These are phyloP conservation scores for Eudyptes chrysolophus DNA, from an alignment of 2,113 vertebrate species.

Conservation along the genomic window DNA sequence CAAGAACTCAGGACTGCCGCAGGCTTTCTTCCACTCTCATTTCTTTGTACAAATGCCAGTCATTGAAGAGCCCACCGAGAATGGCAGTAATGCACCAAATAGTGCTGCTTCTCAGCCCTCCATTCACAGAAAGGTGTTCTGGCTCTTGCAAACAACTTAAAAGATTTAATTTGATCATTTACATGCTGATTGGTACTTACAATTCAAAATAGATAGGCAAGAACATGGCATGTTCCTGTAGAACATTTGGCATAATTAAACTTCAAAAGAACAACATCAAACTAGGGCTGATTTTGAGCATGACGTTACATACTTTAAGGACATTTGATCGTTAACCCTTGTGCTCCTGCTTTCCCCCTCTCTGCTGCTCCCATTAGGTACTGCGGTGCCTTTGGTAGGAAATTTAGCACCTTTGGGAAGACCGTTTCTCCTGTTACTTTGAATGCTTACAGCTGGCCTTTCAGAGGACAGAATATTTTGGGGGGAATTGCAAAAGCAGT, in stretches of 20 bases:
- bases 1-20: not conserved
- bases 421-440: not conserved
- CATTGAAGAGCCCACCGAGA: not conserved
- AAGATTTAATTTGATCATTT: conserved; percentile 66
- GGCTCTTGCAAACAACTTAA: conserved; percentile 34
- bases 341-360: not conserved
- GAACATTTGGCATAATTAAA: conserved; percentile 67
- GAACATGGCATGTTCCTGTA: conserved; percentile 46
- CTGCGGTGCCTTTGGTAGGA: not conserved
- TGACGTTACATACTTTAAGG: not conserved
- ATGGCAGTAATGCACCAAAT: rapidly evolving
- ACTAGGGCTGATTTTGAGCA: conserved; percentile 24
- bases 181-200: conserved; percentile 61
- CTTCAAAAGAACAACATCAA: conserved; percentile 59
- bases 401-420: not conserved
- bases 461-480: not conserved
- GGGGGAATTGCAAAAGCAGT: not conserved
- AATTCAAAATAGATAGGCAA: conserved; percentile 53
- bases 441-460: not conserved
- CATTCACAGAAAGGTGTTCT: conserved; percentile 40
- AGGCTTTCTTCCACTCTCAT: not conserved
- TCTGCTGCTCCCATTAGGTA: not conserved
- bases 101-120: not conserved
- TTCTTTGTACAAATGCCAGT: not conserved
- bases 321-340: conserved; percentile 49